Base-by-base conservation (phyloP, 1,140 invertebrate species). In the Ceratina japonica region DNA sequence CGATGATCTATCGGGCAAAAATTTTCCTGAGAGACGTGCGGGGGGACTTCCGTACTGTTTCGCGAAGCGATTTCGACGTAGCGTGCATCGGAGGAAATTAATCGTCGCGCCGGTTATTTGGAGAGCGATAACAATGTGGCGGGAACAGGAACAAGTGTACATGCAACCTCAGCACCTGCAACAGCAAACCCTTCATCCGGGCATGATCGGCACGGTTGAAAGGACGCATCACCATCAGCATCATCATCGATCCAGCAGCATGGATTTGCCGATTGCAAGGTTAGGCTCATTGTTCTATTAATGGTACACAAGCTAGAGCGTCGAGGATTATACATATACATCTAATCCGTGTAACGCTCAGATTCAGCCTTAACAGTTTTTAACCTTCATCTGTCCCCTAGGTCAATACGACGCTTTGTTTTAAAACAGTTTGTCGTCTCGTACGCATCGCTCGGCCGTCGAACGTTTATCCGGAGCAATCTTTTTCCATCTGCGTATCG, bases 101-200 rank as follows among this genome's bases (percentile, higher is more conserved):
- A 18, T 54, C 61, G 15, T 13, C 64, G 49, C 12, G 16, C 16
- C 16, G 8, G 15, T n/a, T 16, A 18, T 13, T 16, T 2, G 37
- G 18, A 61, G 18, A 10, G 4, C 18, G 27, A 5, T n/a, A 71
- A 64, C 37, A 44, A 90, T 91, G 90, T 90, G 89, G 89, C 75
- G 80, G 27, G 56, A 69, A 51, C 82, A 80, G 49, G 64, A 82
- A 15, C 74, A 84, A 7, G 51, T 58, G 0, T 88, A 86, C 15
- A 75, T 89, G 27, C 83, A 85, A 12, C 82, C 75, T n/a, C 83
- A 88, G 65, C 76, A 81, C 49, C 69, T 69, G 3, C 86, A 79
- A 37, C 81, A 75, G 31, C 80, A 81, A 44, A 44, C 27, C 13
- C 54, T 78, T n/a, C 76, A 83, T 63, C 80, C 66, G 3, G 65